These are phyloP conservation scores for Sciurus vulgaris DNA, from an alignment of 2,797 vertebrate genomes.

Conservation along the genomic window DNA sequence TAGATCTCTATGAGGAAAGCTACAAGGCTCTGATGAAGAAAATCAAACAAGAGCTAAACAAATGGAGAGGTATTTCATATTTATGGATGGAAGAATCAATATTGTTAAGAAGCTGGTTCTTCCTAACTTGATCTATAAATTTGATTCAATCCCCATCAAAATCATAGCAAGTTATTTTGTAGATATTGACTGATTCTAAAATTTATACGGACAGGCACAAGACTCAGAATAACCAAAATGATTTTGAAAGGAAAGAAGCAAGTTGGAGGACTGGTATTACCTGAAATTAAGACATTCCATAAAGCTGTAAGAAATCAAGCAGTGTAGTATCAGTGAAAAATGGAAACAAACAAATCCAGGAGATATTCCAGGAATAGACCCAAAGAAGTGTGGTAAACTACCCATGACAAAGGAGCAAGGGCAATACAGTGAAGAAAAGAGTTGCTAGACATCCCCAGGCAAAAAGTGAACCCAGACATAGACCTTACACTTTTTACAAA, in stretches of 20 bases:
- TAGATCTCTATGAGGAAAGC: background rate
- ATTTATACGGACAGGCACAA: background rate
- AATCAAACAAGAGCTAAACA: background rate
- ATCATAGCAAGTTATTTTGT: background rate
- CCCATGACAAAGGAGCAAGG: background rate
- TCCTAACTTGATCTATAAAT: background rate
- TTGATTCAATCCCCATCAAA: too few species aligned
- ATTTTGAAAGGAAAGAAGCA: background rate
- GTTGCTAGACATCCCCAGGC: background rate
- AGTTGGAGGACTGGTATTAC: background rate
- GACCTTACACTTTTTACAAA: background rate
- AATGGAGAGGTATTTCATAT: background rate
- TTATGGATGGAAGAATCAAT: background rate
- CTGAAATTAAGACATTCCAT: background rate
- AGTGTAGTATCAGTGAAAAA: background rate
- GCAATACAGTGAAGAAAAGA: background rate
- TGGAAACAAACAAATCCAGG: background rate
- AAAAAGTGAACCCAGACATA: background rate
- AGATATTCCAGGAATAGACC: background rate
- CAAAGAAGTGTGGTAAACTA: background rate
- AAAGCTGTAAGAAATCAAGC: background rate
- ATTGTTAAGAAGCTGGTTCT: background rate
- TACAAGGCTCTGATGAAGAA: background rate
- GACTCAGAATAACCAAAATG: background rate
- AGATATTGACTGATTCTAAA: background rate